Percentiles rank a stretch among this genome's conserved stretches.
Evolutionary conservation across 2,888 invertebrate genomes (phyloP).

Genomic region (Stenichneumon culpator): DNA sequence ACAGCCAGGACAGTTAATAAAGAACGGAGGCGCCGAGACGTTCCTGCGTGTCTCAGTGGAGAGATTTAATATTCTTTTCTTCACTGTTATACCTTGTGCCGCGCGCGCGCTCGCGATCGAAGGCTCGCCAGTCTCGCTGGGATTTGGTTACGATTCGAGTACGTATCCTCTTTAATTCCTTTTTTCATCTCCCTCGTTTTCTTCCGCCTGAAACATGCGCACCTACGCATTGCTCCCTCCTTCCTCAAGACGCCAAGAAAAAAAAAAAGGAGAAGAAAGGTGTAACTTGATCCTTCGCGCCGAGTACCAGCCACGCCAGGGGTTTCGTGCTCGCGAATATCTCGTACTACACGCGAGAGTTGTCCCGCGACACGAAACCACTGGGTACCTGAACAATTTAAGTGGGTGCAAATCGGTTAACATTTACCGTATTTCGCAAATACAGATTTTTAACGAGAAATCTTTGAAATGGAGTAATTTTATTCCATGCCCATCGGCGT

Average conservation of each 20-base stretch:
- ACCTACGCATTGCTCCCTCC: slow-evolving; percentile 23
- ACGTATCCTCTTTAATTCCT: slow-evolving; percentile 23
- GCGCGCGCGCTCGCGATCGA: not conserved
- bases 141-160: slow-evolving; percentile 57
- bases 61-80: slow-evolving; percentile 57
- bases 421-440: not conserved
- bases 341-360: slow-evolving; percentile 24
- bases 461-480: not conserved
- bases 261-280: not conserved
- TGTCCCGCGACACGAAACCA: not conserved
- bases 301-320: slow-evolving; percentile 34
- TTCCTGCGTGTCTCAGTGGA: slow-evolving; percentile 36
- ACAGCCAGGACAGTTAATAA: slow-evolving; percentile 9
- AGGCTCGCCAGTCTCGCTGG: slow-evolving; percentile 37
- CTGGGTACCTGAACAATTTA: slow-evolving; percentile 4
- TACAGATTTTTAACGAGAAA: not conserved
- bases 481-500: not conserved
- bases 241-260: slow-evolving; percentile 2
- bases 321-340: slow-evolving; percentile 29
- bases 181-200: not conserved
- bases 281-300: slow-evolving; percentile 39
- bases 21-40: slow-evolving; percentile 2
- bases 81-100: slow-evolving; percentile 21
- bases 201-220: slow-evolving; percentile 27
- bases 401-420: slow-evolving; percentile 18